phyloP scores from a whole-genome alignment of 2,888 invertebrate genomes.

The Xestia sexstrigata region DNA sequence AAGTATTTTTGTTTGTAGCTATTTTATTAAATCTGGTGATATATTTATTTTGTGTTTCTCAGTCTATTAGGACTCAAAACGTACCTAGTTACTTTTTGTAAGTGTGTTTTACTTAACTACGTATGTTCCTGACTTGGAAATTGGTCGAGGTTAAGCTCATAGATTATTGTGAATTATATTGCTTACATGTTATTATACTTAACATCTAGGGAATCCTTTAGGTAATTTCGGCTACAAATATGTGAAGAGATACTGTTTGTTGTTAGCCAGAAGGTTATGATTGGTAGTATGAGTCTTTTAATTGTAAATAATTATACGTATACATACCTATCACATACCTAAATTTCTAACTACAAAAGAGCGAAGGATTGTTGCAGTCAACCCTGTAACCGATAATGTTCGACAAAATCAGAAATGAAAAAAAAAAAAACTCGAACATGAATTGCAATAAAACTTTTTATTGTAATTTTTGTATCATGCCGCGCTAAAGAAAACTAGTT shows the following conservation, averaged over 20 bases:
- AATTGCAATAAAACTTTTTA: constrained; percentile 35
- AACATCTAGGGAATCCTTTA: not conserved
- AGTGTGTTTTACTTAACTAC: not conserved
- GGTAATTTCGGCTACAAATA: constrained; percentile 18
- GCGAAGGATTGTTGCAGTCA: not conserved
- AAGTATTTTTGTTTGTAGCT: not conserved
- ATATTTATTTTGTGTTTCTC: not conserved
- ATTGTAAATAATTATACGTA: not conserved
- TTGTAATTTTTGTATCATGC: constrained; percentile 40
- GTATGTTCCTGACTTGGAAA: not conserved
- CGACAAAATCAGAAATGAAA: not conserved
- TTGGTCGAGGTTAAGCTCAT: not conserved
- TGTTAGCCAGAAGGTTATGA: not conserved
- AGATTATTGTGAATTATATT: constrained; percentile 1
- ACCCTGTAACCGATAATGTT: not conserved
- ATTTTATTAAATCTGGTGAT: not conserved
- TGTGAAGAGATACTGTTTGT: constrained; percentile 3
- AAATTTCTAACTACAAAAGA: not conserved
- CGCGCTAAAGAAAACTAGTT: constrained; percentile 62
- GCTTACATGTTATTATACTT: not conserved
- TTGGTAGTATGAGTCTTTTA: not conserved
- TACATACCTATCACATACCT: not conserved
- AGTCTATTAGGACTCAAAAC: not conserved
- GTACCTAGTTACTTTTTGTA: not conserved
- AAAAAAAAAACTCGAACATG: constrained; percentile 10